A percentile compares a stretch with the other conserved stretches of the same genome.
Conservation (phyloP, 2,888 invertebrate species). For the Lasioglossum leucozonium region DNA sequence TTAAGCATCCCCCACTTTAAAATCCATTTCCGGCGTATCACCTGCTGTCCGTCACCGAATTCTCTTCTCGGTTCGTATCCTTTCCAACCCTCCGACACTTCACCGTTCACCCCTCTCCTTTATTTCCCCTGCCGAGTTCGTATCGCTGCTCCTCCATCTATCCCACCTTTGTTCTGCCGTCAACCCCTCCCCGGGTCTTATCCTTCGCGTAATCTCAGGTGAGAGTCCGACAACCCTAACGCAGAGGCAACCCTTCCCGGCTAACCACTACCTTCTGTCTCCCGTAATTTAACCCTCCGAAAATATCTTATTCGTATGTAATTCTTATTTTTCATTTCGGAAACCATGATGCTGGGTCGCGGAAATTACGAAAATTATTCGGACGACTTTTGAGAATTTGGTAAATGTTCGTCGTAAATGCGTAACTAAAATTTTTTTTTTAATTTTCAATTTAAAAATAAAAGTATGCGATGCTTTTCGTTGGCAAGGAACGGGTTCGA, state of each 20-base stretch:
- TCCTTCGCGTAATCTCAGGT: conserved; percentile 45
- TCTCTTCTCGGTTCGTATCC: conserved; percentile 3
- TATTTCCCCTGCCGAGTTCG: conserved; percentile 31
- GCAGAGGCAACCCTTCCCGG: background rate
- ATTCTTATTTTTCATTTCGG: too few relatives aligned
- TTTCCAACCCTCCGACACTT: conserved; percentile 4
- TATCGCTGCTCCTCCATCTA: conserved; percentile 17
- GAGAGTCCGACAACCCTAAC: background rate
- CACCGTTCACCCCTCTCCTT: conserved; percentile 7
- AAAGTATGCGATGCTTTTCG: too few relatives aligned
- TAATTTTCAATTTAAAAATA: too few relatives aligned
- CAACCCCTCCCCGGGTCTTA: conserved; percentile 13
- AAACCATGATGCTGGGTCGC: too few relatives aligned
- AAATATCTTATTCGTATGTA: too few relatives aligned
- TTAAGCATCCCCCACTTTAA: conserved; percentile 50
- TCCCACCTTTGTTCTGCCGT: conserved; percentile 17
- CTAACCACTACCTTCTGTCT: too few relatives aligned
- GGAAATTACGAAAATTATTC: too few relatives aligned
- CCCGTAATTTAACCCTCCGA: too few relatives aligned
- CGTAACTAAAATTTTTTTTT: too few relatives aligned
- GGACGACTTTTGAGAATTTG: too few relatives aligned
- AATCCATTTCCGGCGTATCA: conserved; percentile 46
- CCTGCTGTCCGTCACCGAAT: conserved; percentile 45
- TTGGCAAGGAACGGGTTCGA: background rate
- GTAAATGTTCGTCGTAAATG: too few relatives aligned